Evolutionary conservation across 2,113 vertebrate genomes (phyloP).

Genomic region (Prochilodus magdalenae): DNA sequence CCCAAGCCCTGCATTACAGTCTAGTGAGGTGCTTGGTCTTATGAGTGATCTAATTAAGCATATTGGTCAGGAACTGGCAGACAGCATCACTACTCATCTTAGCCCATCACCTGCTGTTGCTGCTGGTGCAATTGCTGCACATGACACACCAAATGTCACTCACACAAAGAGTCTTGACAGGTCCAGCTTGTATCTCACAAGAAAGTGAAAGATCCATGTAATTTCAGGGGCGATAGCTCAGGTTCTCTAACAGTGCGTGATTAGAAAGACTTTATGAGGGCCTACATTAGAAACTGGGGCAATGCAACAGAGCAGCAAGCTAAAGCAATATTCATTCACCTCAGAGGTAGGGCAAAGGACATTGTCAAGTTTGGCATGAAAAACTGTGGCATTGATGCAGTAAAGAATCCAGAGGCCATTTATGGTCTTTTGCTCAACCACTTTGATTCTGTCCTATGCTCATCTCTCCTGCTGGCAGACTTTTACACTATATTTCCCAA

Average conservation of each 20-base stretch:
- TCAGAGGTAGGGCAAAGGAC: conserved; percentile 42
- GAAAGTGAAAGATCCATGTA: conserved; percentile 13
- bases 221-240: background rate
- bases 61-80: conserved; percentile 3
- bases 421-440: conserved; percentile 45
- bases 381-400: conserved; percentile 36
- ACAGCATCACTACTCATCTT: conserved; percentile 2
- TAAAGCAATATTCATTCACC: conserved; percentile 36
- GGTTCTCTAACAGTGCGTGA: background rate
- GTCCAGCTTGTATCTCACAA: background rate
- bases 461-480: conserved; percentile 25
- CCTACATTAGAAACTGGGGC: background rate
- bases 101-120: background rate
- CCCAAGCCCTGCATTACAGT: background rate
- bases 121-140: background rate
- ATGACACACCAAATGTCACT: background rate
- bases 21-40: background rate
- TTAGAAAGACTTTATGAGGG: conserved; percentile 26
- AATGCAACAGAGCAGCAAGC: conserved; percentile 24
- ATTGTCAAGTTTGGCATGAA: conserved; percentile 31
- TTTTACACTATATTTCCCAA: conserved; percentile 20
- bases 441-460: conserved; percentile 31
- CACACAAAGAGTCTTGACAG: conserved; percentile 9
- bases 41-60: background rate
- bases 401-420: conserved; percentile 33